A percentile compares a stretch with the other conserved stretches of the same genome.
phyloP scores from a whole-genome alignment of 2,113 vertebrate species.

The Megalops atlanticus region DNA sequence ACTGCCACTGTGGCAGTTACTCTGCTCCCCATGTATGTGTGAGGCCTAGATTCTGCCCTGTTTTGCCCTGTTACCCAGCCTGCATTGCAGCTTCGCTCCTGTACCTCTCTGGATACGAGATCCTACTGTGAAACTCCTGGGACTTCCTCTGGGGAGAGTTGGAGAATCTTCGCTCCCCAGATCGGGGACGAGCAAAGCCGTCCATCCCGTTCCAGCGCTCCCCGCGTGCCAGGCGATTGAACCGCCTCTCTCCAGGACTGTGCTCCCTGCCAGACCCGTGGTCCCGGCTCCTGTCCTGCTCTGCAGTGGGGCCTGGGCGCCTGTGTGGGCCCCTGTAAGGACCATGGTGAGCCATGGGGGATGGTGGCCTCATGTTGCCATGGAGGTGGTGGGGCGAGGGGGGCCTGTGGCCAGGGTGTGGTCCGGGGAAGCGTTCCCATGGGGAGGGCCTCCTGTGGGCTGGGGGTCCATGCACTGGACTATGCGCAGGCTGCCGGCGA shows the following conservation, averaged over 20 bases:
- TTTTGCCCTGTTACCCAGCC: constrained; percentile 11
- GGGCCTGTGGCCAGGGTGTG: neutral
- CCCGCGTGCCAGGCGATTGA: neutral
- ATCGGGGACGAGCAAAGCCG: neutral
- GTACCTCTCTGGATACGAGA: constrained; percentile 28
- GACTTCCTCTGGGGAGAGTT: constrained; percentile 19
- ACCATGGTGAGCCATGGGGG: neutral
- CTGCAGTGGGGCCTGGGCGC: neutral
- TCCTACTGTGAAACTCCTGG: constrained; percentile 27
- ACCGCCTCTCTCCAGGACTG: neutral
- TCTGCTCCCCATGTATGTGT: neutral
- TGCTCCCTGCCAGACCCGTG: neutral
- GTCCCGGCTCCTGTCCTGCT: constrained; percentile 3
- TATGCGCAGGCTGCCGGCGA: neutral
- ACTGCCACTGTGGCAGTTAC: constrained; percentile 7
- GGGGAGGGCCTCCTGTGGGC: neutral
- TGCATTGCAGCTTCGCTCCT: constrained; percentile 14
- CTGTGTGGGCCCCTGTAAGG: constrained; percentile 10
- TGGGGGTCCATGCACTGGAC: neutral
- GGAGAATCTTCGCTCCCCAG: constrained; percentile 15
- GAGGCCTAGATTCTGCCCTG: constrained; percentile 9
- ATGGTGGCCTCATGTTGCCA: neutral
- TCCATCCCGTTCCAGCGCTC: constrained; percentile 24
- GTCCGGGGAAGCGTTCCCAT: neutral
- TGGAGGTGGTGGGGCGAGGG: neutral